Conservation (phyloP, 2,888 invertebrate species). For the Heliconius aoede region DNA sequence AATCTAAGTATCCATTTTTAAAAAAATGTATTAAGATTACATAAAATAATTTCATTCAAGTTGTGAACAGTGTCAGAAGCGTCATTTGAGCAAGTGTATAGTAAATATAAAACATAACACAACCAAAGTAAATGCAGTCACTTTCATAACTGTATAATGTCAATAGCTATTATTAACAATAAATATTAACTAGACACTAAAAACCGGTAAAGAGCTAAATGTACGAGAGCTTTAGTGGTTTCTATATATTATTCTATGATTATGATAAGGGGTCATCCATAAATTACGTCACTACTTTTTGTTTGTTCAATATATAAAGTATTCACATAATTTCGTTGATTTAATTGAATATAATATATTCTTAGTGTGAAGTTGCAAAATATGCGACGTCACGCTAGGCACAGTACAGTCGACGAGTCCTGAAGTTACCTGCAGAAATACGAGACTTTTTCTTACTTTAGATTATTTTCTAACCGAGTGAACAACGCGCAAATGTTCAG, state of each 20-base stretch:
- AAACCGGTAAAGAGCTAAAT: too few species aligned
- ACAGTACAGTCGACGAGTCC: background rate
- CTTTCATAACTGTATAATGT: conserved; percentile 35
- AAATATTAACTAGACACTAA: background rate
- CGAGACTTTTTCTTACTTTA: background rate
- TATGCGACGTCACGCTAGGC: too few species aligned
- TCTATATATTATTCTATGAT: background rate
- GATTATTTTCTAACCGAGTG: background rate
- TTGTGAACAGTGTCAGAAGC: background rate
- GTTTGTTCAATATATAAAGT: too few species aligned
- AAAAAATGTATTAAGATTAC: background rate
- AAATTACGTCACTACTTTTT: too few species aligned
- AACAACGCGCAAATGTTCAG: background rate
- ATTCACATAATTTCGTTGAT: too few species aligned
- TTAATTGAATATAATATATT: too few species aligned
- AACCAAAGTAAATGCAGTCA: conserved; percentile 56
- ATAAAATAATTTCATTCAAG: background rate
- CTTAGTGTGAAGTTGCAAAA: too few species aligned
- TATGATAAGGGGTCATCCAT: background rate
- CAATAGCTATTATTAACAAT: background rate
- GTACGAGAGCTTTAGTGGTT: background rate
- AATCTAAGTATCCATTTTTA: too few species aligned
- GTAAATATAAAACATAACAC: conserved; percentile 4
- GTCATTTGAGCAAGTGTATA: too few species aligned
- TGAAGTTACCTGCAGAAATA: background rate